Evolutionary conservation across 2,113 vertebrate genomes (phyloP), one percentile per base, ranked within the genome.

Genomic region (Proteles cristata): DNA sequence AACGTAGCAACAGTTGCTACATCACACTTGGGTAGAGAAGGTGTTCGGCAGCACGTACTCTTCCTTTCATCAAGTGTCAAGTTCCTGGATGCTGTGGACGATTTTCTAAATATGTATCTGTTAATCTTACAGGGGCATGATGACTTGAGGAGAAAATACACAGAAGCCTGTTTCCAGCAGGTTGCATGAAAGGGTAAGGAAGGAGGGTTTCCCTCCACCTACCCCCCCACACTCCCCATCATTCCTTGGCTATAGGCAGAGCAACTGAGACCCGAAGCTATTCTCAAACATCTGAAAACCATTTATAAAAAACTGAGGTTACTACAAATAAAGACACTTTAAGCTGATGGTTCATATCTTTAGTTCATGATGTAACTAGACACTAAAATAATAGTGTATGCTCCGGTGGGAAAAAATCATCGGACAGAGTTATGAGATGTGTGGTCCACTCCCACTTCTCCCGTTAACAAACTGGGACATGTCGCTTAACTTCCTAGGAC

Each of bases 201-300:
- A 1, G 2, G 23, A 86, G 39, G 35, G 50, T 11, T 93, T 76
- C 66, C 93, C 66, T 90, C 58, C 45, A 28, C 35, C 39, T 39
- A 39, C 50, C 48, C 48, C 7, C 50, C 53, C 39, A 39, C 53
- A 48, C 4, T 16, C 76, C 73, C 53, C 8, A 23, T 76, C 85
- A n/a, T 68, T 79, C 48, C 63, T 90, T 73, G 4, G 66, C 63
- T 83, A n/a, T 23, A 73, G 55, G 81, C 74, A 90, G 63, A 96
- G 76, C 53, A 90, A 93, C 93, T 90, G 87, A 69, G 53, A 96
- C 93, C 90, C 68, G 65, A 96, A 74, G 92, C 90, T 87, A 33
- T 97, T 98, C 90, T 68, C 93, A 96, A 96, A 97, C 98, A 98
- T 97, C 96, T 98, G 96, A 98, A 98, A 97, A 91, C 77, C 95